Evolutionary conservation across 2,888 invertebrate species (phyloP), one percentile per base, ranked within the genome.

Genomic region (Drosophila conformis): DNA sequence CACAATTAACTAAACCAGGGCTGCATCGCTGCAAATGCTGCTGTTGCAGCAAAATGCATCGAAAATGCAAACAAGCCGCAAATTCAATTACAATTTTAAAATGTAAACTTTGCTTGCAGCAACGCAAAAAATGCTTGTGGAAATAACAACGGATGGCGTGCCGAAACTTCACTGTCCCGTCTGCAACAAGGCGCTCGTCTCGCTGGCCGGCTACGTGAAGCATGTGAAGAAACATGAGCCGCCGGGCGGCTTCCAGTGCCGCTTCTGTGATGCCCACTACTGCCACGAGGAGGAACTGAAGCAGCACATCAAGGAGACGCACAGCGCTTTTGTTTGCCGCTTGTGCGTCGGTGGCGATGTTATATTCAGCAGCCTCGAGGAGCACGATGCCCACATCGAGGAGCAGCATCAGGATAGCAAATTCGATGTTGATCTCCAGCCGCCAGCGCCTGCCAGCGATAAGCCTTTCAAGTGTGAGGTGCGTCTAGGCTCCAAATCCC

Each of bases 221-320:
- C 94, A 94, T 74, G 89, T 92, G 36, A 91, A 91, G 38, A 91
- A 92, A 56, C 94, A 94, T 67, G 91, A 93, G 59, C 91, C 92
- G 4, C 92, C 93, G 5, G 93, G 92, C n/a, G 93, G 93, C 31
- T 94, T 92, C 60, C 73, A 83, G 29, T 94, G 94, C 59, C 91
- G 91, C 52, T 87, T 91, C 53, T 94, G 94, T 76, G 91, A 91
- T 25, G 83, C 84, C 13, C 87, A 90, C 4, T 92, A 85, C 54
- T 90, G 90, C 63, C 80, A 91, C 4, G 91, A 92, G 35, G 89
- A 91, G 3, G 90, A 91, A 18, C 69, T 93, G 4, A 88, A 90
- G 53, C 82, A 91, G 42, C 93, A 93, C 62, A 58, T 74, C 6
- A 72, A 75, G 64, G 67, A 8, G 89, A 91, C 59, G 90, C 92